Evolutionary conservation across 2,888 invertebrate genomes (phyloP), one percentile per base, ranked within the genome.

Genomic region (Coenonympha arcania): DNA sequence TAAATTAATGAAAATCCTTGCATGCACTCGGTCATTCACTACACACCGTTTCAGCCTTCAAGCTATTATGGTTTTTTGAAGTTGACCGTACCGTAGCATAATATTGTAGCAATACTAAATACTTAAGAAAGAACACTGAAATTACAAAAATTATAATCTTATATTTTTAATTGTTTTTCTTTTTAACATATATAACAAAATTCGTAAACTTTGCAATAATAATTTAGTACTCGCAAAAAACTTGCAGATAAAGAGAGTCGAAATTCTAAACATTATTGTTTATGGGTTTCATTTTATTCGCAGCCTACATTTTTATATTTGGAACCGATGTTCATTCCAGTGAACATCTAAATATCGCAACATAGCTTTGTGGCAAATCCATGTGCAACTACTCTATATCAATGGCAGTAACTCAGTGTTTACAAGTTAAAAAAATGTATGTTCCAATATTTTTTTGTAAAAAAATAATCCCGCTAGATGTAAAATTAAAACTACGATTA

Each of bases 401-500:
- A 28, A 11, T 16, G 13, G 16, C n/a, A n/a, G 31, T 6, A 15
- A 28, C 11, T 11, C 3, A 33, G 31, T 33, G 9, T 15, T 16
- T 9, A 16, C 6, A 15, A 2, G 11, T 13, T 30, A 24, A 20
- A 28, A 40, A 48, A 52, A 41, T 28, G 16, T 31, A 13, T 16
- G 33, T 36, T 18, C 44, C 34, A 34, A 34, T n/a, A 20, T 19
- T 28, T 41, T 22, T 39, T 34, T 16, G 22, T 24, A 41, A 34
- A 45, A 48, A 49, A 45, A 49, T 24, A 53, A 30, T 46, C 41
- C 16, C 11, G 31, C 45, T 26, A 36, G 15, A 40, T 49, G 34
- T 45, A 36, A 50, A 54, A 48, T 44, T 48, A 48, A 50, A 50
- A 54, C 50, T 46, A 43, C 47, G 43, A 47, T 50, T 24, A 43